A percentile compares a stretch with the other conserved stretches of the same genome.
Conservation (phyloP, 2,888 invertebrate species). For the Pegoplata infirma region DNA sequence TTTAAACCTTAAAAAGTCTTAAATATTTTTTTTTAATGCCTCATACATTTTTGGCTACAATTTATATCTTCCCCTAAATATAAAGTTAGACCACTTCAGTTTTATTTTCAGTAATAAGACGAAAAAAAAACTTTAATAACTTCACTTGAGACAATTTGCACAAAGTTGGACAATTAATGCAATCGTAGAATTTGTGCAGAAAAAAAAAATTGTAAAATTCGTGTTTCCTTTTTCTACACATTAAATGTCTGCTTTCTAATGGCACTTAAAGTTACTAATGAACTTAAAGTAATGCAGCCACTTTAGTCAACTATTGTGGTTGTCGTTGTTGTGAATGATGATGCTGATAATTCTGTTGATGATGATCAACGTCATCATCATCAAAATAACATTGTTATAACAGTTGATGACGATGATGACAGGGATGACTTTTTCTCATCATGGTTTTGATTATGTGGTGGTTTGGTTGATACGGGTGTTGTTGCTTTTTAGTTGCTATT, state of each 20-base stretch:
- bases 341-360: neutral
- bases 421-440: neutral
- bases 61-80: too few species aligned
- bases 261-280: neutral
- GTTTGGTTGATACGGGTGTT: neutral
- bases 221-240: neutral
- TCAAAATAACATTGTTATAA: neutral
- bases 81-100: too few species aligned
- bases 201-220: neutral
- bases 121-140: constrained; percentile 8
- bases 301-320: neutral
- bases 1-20: too few species aligned
- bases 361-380: too few species aligned
- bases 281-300: neutral
- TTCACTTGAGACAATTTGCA: constrained; percentile 29
- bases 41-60: too few species aligned
- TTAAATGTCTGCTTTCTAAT: neutral
- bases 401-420: neutral
- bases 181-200: neutral
- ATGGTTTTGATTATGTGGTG: neutral
- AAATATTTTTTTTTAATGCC: too few species aligned
- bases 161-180: constrained; percentile 22
- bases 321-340: neutral
- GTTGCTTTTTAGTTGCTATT: too few species aligned
- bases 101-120: too few species aligned